Percentiles rank a stretch among this genome's conserved stretches.
Evolutionary conservation across 2,888 invertebrate species (phyloP).

Genomic region (Furcula furcula): DNA sequence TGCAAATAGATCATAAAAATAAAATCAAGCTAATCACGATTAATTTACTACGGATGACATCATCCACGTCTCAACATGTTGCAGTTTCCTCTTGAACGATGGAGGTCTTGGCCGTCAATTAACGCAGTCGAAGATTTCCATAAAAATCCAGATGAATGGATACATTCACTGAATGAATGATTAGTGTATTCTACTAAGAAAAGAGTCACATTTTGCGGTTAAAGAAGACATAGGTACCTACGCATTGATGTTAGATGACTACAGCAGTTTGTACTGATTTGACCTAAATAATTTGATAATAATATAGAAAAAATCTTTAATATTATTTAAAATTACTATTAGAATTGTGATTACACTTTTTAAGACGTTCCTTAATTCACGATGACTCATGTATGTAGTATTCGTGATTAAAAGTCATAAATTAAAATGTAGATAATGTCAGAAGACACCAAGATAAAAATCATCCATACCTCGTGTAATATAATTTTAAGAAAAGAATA

Average conservation of each 20-base stretch:
- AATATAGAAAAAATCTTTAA: not conserved
- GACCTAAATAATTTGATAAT: not conserved
- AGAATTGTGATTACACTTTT: not conserved
- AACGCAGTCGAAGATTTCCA: conserved; percentile 4
- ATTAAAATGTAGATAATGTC: conserved; percentile 8
- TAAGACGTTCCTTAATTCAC: not conserved
- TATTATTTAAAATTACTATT: not conserved
- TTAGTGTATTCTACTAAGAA: conserved; percentile 13
- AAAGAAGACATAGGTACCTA: conserved; percentile 1
- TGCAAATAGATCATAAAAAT: conserved; percentile 16
- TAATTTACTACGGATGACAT: conserved; percentile 67
- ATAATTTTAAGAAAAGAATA: conserved; percentile 7
- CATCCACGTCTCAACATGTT: conserved; percentile 30
- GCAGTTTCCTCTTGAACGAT: conserved; percentile 2
- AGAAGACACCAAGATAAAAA: conserved; percentile 7
- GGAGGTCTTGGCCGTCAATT: conserved; percentile 9
- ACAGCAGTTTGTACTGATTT: not conserved
- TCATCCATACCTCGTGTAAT: conserved; percentile 4
- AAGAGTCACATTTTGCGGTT: conserved; percentile 11
- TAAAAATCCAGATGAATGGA: conserved; percentile 10
- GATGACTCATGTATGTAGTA: not conserved
- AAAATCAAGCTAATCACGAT: conserved; percentile 38
- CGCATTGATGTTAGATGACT: conserved; percentile 9
- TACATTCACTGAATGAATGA: conserved; percentile 6
- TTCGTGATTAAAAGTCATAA: conserved; percentile 8